Percentiles rank a stretch among this genome's conserved stretches.
These are phyloP conservation scores for Calyptomena viridis DNA, from an alignment of 2,113 vertebrate genomes.

Conservation along the genomic window DNA sequence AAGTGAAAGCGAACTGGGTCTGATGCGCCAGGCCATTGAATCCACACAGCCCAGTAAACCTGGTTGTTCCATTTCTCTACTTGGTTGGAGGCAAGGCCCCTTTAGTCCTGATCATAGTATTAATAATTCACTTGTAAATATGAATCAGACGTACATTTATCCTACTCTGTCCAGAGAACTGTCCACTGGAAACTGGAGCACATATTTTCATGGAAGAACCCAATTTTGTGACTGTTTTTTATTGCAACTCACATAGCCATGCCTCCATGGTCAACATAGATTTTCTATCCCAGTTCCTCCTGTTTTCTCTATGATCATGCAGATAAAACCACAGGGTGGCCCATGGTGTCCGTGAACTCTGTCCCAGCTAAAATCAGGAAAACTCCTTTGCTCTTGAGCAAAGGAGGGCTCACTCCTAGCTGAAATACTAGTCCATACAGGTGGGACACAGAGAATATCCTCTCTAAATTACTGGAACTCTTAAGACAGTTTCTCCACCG, in stretches of 20 bases:
- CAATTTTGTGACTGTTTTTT: neutral
- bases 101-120: neutral
- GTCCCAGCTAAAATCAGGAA: neutral
- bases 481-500: neutral
- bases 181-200: neutral
- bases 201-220: neutral
- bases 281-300: neutral
- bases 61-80: neutral
- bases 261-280: neutral
- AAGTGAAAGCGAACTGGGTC: neutral
- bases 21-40: neutral
- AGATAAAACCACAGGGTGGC: neutral
- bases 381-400: neutral
- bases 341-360: neutral
- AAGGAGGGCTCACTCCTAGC: neutral
- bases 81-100: neutral
- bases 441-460: neutral
- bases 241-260: neutral
- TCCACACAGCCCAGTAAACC: neutral
- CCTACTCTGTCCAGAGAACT: neutral
- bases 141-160: neutral
- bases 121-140: neutral
- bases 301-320: neutral
- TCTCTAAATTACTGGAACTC: neutral
- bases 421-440: neutral